A percentile compares a stretch with the other conserved stretches of the same genome.
Evolutionary conservation across 2,797 vertebrate genomes (phyloP).

Genomic region (Phoeniculus purpureus): DNA sequence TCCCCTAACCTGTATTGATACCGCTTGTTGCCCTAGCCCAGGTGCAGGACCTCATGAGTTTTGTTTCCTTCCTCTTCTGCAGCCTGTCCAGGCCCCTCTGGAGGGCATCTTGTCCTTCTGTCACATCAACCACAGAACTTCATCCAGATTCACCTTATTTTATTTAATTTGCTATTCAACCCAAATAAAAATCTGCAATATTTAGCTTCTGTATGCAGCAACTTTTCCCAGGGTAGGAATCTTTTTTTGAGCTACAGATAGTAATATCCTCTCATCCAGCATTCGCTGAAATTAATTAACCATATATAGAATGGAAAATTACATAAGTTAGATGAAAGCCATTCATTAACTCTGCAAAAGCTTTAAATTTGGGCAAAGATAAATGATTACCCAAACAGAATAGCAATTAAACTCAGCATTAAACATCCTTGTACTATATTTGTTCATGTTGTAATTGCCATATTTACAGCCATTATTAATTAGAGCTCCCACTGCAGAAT

Average conservation of each 20-base stretch:
- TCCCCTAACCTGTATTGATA: too few species aligned
- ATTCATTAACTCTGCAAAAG: slow-evolving; percentile 14
- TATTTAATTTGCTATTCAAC: not conserved
- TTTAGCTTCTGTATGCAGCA: not conserved
- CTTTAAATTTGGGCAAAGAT: slow-evolving; percentile 36
- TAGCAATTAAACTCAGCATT: slow-evolving; percentile 12
- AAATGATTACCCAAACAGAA: slow-evolving; percentile 26
- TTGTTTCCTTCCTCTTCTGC: too few species aligned
- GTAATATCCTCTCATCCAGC: not conserved
- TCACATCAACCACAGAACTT: not conserved
- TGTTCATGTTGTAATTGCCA: not conserved
- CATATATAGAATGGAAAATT: slow-evolving; percentile 12
- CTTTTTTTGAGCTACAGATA: not conserved
- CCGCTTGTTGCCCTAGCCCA: too few species aligned
- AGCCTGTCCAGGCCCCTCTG: too few species aligned
- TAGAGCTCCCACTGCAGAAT: not conserved
- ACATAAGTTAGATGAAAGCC: slow-evolving; percentile 30
- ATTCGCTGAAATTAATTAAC: slow-evolving; percentile 37
- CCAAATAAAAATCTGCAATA: not conserved
- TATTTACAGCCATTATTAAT: slow-evolving; percentile 28
- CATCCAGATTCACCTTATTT: not conserved
- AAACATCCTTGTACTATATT: not conserved
- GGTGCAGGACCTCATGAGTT: too few species aligned
- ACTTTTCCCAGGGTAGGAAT: not conserved
- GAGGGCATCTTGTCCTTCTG: too few species aligned